These are phyloP conservation scores for Mus pahari DNA, from an alignment of 2,113 vertebrate species.

Conservation along the genomic window DNA sequence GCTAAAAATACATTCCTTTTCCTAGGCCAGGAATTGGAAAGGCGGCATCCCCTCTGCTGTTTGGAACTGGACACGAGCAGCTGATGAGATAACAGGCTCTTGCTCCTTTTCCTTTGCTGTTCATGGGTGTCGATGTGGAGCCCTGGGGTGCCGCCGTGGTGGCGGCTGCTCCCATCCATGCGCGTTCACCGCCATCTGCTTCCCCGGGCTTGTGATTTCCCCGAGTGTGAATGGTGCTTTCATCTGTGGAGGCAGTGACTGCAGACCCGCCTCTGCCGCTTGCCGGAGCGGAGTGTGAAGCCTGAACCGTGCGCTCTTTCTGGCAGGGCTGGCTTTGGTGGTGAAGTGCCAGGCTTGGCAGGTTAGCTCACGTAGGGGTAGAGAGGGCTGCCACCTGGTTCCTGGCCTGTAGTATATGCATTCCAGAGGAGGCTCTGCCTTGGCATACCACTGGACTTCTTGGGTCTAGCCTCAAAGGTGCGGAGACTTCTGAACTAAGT, in stretches of 20 bases:
- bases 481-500: background rate
- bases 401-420: rapidly evolving
- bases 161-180: no score
- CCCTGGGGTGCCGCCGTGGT: background rate
- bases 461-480: background rate
- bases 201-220: background rate
- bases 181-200: background rate
- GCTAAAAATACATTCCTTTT: constrained; percentile 39
- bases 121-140: rapidly evolving
- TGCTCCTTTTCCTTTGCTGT: background rate
- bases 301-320: background rate
- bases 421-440: no score
- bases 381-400: rapidly evolving
- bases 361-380: background rate
- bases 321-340: background rate
- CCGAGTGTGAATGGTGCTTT: background rate
- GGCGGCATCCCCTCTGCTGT: background rate
- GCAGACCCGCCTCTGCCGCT: background rate
- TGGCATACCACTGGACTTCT: background rate
- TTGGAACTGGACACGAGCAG: background rate
- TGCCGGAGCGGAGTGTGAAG: no score
- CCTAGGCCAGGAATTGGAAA: background rate
- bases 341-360: background rate
- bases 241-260: background rate
- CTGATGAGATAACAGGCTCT: background rate